Conservation (phyloP, 2,888 invertebrate species). For the Metallyticus violacea region DNA sequence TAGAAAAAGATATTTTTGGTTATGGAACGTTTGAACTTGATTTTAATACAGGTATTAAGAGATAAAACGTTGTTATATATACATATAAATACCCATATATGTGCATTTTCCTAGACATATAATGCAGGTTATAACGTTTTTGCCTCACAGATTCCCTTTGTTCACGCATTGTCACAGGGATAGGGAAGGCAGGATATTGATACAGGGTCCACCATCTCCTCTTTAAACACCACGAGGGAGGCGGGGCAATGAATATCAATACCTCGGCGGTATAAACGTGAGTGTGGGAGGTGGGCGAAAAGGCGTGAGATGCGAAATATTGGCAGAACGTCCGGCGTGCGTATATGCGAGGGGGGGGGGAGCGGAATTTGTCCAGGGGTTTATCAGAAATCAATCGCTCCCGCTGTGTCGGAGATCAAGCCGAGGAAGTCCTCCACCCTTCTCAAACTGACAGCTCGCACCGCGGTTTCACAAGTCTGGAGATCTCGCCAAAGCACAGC, state of each 20-base stretch:
- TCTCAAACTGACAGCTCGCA: background rate
- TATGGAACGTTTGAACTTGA: too few relatives aligned
- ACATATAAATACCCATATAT: too few relatives aligned
- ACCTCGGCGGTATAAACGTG: background rate
- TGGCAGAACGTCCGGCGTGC: constrained; percentile 1
- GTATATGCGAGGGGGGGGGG: too few relatives aligned
- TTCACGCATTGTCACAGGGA: background rate
- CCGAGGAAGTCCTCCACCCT: background rate
- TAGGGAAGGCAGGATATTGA: background rate
- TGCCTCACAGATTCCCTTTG: background rate
- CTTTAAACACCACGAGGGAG: background rate
- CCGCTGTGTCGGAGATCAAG: constrained; percentile 17
- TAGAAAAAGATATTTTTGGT: too few relatives aligned
- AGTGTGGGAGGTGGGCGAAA: background rate
- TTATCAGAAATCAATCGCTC: constrained; percentile 33
- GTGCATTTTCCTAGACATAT: background rate
- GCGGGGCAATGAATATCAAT: background rate
- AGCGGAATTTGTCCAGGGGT: constrained; percentile 31
- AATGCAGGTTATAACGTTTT: background rate
- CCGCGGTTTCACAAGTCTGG: background rate
- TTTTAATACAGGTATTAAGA: too few relatives aligned
- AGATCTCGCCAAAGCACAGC: background rate
- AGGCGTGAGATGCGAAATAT: constrained; percentile 12
- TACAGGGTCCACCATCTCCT: background rate
- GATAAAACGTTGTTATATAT: too few relatives aligned